Percentiles rank a stretch among this genome's conserved stretches.
phyloP scores from a whole-genome alignment of 1,140 invertebrate species.

The Oryctes rhinoceros region DNA sequence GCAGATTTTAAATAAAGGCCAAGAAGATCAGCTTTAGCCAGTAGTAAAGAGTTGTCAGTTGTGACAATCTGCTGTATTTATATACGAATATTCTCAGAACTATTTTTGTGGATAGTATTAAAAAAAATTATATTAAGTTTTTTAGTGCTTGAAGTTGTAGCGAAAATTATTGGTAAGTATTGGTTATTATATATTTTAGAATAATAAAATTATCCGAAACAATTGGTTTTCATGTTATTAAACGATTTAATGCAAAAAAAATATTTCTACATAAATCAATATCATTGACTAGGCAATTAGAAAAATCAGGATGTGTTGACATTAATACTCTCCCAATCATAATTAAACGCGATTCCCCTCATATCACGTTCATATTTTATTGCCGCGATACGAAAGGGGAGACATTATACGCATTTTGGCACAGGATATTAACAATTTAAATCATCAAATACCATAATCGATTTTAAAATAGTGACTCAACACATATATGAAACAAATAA shows the following conservation, averaged over 20 bases:
- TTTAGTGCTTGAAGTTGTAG: no score
- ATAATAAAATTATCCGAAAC: no score
- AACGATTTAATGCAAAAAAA: no score
- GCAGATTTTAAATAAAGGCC: conserved; percentile 23
- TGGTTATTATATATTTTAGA: no score
- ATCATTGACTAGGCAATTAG: background rate
- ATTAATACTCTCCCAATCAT: conserved; percentile 3
- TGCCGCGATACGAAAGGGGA: background rate
- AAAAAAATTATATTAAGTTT: no score
- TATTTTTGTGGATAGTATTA: background rate
- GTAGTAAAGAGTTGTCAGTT: conserved; percentile 3
- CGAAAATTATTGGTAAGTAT: no score
- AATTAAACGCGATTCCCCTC: background rate
- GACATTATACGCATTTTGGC: background rate
- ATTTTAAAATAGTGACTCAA: conserved; percentile 23
- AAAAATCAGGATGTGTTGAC: background rate
- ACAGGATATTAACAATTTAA: conserved; percentile 16
- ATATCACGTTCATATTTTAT: background rate
- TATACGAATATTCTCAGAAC: background rate
- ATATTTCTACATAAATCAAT: background rate
- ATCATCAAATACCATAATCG: conserved; percentile 11
- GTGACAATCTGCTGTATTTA: background rate
- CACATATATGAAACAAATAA: conserved; percentile 26
- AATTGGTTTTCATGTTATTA: no score
- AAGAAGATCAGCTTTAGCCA: background rate